Base-by-base conservation (phyloP, 2,797 vertebrate genomes). In the Betta splendens region DNA sequence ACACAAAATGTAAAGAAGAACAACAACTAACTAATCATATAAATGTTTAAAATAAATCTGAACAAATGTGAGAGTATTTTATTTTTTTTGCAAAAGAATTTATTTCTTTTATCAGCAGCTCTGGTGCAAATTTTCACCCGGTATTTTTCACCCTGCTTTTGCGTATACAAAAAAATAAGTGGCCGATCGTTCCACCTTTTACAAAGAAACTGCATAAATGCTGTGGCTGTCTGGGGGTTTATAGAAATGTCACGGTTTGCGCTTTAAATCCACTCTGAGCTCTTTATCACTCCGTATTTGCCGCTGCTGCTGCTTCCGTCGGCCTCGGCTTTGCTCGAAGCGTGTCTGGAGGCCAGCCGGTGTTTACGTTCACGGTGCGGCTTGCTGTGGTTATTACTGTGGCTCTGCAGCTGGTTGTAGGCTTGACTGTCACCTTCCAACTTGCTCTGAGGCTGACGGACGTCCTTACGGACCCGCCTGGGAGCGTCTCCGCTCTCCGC, bases 221-320 rank as follows among this genome's bases (percentile, higher is more conserved):
- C 18, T 39, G 35, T 32, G 17, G 25, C 13, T 49, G 22, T 43
- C 59, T 28, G 5, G 44, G 6, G 13, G 36, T 16, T 12, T 31
- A 25, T n/a, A 26, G 51, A 36, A 52, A n/a, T 28, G 8, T 13
- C 26, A 20, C 13, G 26, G 33, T 25, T 37, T 62, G 23, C 50
- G 2, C 20, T 46, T 91, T 67, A 98, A 84, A 98, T 96, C 96
- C 96, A 98, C 75, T 96, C 94, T 0, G 94, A 95, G 28, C 91
- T 92, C 75, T 96, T 98, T 44, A 92, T 93, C 7, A 95, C 91
- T 66, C 93, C 93, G 0, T 93, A 96, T 72, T 93, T 95, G 76
- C 80, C 94, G 42, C 81, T 80, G 48, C 80, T 86, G 72, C 81
- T 84, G 46, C 77, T 76, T 58, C 48, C 51, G 53, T 81, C 73